These are phyloP conservation scores for Gortyna flavago DNA, from an alignment of 2,888 invertebrate species.

Conservation along the genomic window DNA sequence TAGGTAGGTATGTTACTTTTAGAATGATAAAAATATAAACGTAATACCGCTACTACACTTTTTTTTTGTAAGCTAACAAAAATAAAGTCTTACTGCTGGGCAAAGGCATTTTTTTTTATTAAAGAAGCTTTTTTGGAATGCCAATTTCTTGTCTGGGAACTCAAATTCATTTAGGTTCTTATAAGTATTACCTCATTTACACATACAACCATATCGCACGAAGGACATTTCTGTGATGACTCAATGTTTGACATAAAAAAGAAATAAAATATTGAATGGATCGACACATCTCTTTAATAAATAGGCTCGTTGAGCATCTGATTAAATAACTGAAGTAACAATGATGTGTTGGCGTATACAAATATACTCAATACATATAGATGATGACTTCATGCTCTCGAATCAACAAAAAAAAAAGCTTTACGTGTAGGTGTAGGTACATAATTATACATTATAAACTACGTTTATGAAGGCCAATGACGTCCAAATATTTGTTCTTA, in stretches of 20 bases:
- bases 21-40: not conserved
- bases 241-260: constrained; percentile 52
- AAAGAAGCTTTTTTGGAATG: not conserved
- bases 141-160: not conserved
- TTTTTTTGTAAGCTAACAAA: not conserved
- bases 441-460: constrained; percentile 38
- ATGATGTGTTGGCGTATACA: constrained; percentile 58
- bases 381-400: constrained; percentile 65
- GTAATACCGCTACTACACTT: not conserved
- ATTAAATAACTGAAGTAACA: constrained; percentile 63
- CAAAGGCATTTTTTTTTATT: not conserved
- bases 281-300: constrained; percentile 45
- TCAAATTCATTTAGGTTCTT: not conserved
- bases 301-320: constrained; percentile 67
- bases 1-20: not conserved
- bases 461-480: constrained; percentile 61
- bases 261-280: constrained; percentile 54
- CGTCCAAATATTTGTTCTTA: constrained; percentile 59
- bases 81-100: not conserved
- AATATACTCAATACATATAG: constrained; percentile 27
- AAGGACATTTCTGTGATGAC: constrained; percentile 38
- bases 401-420: constrained; percentile 64
- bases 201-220: constrained; percentile 33
- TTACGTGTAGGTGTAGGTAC: constrained; percentile 47
- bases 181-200: not conserved